These are phyloP conservation scores for Pseudochaenichthys georgianus DNA, from an alignment of 2,797 vertebrate genomes.

Conservation along the genomic window DNA sequence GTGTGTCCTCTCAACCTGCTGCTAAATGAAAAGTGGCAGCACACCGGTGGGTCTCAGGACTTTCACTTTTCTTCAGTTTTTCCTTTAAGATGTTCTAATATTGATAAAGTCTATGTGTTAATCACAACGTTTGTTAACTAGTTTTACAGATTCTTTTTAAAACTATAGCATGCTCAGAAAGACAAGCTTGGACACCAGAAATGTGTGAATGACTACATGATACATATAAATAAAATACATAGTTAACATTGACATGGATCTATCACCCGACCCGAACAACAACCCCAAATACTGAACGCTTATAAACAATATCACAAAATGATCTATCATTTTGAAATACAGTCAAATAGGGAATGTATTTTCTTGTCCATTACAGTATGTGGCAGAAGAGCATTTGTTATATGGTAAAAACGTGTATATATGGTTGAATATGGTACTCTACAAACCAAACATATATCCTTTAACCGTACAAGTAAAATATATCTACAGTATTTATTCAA, in stretches of 20 bases:
- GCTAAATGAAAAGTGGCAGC: background rate
- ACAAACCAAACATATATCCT: too few relatives aligned
- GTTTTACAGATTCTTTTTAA: background rate
- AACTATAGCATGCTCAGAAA: background rate
- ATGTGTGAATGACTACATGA: background rate
- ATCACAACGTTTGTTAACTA: background rate
- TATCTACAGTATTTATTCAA: background rate
- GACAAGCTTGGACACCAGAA: background rate
- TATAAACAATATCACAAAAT: background rate
- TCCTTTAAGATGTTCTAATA: background rate
- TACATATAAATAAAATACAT: background rate
- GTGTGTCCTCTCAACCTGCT: constrained; percentile 37
- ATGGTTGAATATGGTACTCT: too few relatives aligned
- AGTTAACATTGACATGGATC: background rate
- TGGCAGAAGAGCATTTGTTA: too few relatives aligned
- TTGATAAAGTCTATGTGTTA: background rate
- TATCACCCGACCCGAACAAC: background rate
- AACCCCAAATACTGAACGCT: background rate
- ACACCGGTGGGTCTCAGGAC: constrained; percentile 1
- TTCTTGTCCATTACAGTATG: too few relatives aligned
- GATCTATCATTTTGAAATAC: background rate
- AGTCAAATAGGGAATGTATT: too few relatives aligned
- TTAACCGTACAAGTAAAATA: background rate
- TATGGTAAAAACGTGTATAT: too few relatives aligned
- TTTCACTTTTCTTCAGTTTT: background rate